phyloP scores from a whole-genome alignment of 2,113 vertebrate species.

The Aramus guarauna region DNA sequence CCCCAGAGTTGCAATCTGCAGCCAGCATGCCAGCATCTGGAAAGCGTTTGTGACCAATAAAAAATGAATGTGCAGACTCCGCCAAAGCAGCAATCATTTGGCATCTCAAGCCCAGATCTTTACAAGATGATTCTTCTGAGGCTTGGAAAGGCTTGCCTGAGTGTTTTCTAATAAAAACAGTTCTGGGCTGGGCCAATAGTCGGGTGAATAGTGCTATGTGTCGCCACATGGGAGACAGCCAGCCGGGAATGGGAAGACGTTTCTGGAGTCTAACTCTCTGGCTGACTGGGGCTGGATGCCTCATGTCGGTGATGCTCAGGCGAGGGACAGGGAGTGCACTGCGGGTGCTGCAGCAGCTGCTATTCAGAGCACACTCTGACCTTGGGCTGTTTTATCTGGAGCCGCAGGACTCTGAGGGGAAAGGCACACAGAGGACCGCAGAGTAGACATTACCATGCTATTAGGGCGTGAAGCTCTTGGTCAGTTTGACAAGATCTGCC shows the following conservation, averaged over 20 bases:
- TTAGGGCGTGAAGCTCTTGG: neutral
- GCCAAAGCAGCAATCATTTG: constrained; percentile 68
- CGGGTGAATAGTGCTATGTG: constrained; percentile 33
- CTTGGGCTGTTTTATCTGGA: neutral
- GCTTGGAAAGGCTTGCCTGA: constrained; percentile 55
- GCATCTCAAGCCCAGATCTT: constrained; percentile 57
- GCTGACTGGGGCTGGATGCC: neutral
- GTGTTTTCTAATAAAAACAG: constrained; percentile 68
- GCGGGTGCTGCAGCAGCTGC: neutral
- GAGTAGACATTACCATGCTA: neutral
- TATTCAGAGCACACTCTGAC: neutral
- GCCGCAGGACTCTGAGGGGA: neutral
- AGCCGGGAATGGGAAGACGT: neutral
- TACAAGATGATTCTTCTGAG: constrained; percentile 67
- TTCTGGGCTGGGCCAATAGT: constrained; percentile 37
- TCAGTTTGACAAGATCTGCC: neutral
- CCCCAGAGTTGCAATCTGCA: constrained; percentile 57
- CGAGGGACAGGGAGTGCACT: neutral
- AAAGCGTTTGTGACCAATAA: constrained; percentile 71
- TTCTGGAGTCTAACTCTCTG: neutral
- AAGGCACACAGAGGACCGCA: rapidly evolving
- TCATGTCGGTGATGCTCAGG: neutral
- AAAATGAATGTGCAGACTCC: constrained; percentile 62
- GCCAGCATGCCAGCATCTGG: constrained; percentile 72
- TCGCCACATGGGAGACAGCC: constrained; percentile 49